Base-by-base conservation (phyloP, 2,888 invertebrate species). In the Cataglyphis albicans region DNA sequence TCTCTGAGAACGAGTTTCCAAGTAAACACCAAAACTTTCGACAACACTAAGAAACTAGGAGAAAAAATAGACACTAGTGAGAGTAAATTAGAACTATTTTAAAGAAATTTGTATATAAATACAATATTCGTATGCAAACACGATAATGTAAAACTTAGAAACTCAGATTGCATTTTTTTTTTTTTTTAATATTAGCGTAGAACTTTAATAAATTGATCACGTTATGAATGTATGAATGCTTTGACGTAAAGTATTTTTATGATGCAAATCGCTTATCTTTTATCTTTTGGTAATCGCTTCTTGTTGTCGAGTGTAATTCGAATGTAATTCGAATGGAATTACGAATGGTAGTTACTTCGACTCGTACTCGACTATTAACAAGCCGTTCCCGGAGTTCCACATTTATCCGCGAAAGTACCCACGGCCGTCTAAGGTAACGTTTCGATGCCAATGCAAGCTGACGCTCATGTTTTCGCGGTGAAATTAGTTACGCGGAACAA, bases 381-480 rank as follows among this genome's bases (percentile, higher is more conserved):
- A 48, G 18, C 29, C 41, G 57, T 73, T 15, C 32, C 52, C 74
- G 25, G 44, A 73, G 21, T 73, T 44, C 12, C 21, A 21, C 32
- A 7, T 65, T 65, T 29, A 52, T 9, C 18, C 38, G 18, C 15
- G 41, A 10, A 55, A 76, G 52, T 70, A 21, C 44, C 52, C 52
- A 18, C 12, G 12, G 41, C 1, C 74, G 44, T 72, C 78, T 78
- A 78, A 78, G 44, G 74, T 44, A 59, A 70, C 21, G 74, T 80
- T 80, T 59, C 59, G 78, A 59, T 80, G 78, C 59, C 75, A 80
- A 73, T 78, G 78, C 78, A 72, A 73, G 78, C 78, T 80, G 78
- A 59, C 78, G 78, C 44, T 78, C 12, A 57, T 44, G 78, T 72
- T 73, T 78, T 73, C 78, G 78, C 18, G 78, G 10, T 18, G 7